Conservation (phyloP, 2,113 vertebrate species). For the Ifrita kowaldi region DNA sequence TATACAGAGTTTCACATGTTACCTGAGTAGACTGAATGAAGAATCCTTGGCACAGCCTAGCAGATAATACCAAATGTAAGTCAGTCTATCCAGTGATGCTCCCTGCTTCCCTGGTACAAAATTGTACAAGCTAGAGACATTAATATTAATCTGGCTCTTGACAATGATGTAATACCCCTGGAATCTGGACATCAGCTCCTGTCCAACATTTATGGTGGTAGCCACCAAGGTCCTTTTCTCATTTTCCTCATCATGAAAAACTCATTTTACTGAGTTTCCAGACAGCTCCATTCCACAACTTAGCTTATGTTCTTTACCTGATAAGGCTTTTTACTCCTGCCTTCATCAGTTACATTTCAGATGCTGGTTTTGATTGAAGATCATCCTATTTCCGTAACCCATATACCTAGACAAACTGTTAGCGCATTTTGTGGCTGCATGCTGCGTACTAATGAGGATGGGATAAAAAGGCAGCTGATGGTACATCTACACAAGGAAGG, state of each 20-base stretch:
- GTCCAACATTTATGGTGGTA: background rate
- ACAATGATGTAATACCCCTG: background rate
- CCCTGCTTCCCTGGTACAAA: background rate
- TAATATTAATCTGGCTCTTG: background rate
- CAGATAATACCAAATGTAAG: background rate
- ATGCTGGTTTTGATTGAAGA: background rate
- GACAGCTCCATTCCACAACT: background rate
- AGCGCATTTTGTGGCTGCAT: background rate
- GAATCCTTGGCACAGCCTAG: background rate
- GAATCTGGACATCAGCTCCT: background rate
- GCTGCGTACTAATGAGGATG: background rate
- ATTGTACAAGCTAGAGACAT: background rate
- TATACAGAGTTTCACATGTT: too few species aligned
- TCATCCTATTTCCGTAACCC: background rate
- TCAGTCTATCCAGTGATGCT: background rate
- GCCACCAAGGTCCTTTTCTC: background rate
- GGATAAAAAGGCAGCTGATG: background rate
- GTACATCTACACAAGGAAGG: background rate
- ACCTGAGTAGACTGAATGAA: background rate
- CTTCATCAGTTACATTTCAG: background rate
- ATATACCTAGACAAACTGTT: background rate
- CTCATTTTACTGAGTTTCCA: background rate
- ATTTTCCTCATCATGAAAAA: background rate
- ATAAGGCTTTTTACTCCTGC: background rate
- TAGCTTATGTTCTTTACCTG: background rate